Evolutionary conservation across 1,140 invertebrate species (phyloP).

Genomic region (Drosophila lowei): DNA sequence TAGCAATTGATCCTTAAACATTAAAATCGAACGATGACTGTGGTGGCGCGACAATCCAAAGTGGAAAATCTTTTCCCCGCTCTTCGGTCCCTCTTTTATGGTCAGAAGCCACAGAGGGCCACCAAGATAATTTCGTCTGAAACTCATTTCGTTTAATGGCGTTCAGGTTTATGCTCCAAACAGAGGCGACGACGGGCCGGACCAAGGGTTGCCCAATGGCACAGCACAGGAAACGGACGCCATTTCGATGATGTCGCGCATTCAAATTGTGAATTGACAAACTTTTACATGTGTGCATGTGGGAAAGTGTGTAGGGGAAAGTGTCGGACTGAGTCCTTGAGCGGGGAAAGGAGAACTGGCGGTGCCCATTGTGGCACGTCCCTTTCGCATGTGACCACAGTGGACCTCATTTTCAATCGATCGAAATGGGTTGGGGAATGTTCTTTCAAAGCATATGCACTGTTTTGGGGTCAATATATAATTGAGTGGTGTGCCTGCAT

Average conservation of each 20-base stretch:
- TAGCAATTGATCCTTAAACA: conserved; percentile 62
- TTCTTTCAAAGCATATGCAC: too few relatives aligned
- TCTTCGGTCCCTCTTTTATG: conserved; percentile 2
- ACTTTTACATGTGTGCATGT: conserved; percentile 46
- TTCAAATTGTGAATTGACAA: conserved; percentile 80
- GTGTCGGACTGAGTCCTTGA: background rate
- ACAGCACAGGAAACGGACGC: conserved; percentile 51
- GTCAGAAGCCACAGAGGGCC: conserved; percentile 14
- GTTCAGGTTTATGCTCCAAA: conserved; percentile 73
- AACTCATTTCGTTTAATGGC: conserved; percentile 81
- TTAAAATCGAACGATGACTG: conserved; percentile 56
- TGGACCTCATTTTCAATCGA: background rate
- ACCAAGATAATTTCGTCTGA: conserved; percentile 71
- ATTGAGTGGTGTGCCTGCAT: too few relatives aligned
- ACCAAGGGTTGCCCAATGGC: conserved; percentile 11
- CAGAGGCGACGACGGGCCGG: conserved; percentile 45
- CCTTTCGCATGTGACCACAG: conserved; percentile 23
- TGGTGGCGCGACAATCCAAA: conserved; percentile 23
- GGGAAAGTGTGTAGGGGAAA: conserved; percentile 8
- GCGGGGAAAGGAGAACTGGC: background rate
- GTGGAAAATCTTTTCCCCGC: conserved; percentile 17
- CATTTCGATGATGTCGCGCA: conserved; percentile 68
- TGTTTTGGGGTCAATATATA: too few relatives aligned
- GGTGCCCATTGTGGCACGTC: conserved; percentile 15
- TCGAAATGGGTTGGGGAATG: background rate